Evolutionary conservation across 2,888 invertebrate species (phyloP), one percentile per base, ranked within the genome.

Genomic region (Prenolepis imparis): DNA sequence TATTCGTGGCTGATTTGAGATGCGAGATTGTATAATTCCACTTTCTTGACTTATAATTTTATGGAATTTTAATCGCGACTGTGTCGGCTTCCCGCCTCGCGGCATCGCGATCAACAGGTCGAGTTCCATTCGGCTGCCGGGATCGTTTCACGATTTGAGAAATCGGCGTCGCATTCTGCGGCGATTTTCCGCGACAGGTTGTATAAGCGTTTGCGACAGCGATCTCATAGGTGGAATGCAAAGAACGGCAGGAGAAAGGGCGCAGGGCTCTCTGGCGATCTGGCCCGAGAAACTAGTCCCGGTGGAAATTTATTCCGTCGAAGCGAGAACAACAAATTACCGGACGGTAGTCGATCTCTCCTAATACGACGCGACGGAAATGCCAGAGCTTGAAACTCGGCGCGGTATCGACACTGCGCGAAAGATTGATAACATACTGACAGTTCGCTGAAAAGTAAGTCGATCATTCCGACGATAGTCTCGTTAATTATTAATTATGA

Each of bases 301-400:
- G 44, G 91, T 91, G 91, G 91, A 93, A 92, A 94, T 94, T 93
- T 93, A 94, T 94, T 94, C 94, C 90, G 91, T 84, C 89, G 92
- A 93, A 92, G 93, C 93, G 93, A 93, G 92, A 94, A 93, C 94
- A 94, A 94, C 94, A 94, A 94, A 94, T 94, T 94, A 93, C 94
- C 55, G 87, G 88, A 73, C 89, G 89, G 91, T 91, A 92, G 92
- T 93, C 92, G 94, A 94, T 94, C 92, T 93, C 91, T 93, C 93
- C 94, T 93, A 94, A 94, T 94, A 92, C 92, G 93, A 94, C 91
- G 88, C 90, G 91, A 90, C 85, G 88, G 92, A 92, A 93, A 93
- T 93, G 91, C 90, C 90, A 90, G 90, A 90, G 82, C 89, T 87
- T 84, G 89, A 86, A 70, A 72, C 78, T 84, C 74, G 59, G 59